Percentiles rank a stretch among this genome's conserved stretches.
phyloP scores from a whole-genome alignment of 2,888 invertebrate genomes.

The Eupeodes luniger region DNA sequence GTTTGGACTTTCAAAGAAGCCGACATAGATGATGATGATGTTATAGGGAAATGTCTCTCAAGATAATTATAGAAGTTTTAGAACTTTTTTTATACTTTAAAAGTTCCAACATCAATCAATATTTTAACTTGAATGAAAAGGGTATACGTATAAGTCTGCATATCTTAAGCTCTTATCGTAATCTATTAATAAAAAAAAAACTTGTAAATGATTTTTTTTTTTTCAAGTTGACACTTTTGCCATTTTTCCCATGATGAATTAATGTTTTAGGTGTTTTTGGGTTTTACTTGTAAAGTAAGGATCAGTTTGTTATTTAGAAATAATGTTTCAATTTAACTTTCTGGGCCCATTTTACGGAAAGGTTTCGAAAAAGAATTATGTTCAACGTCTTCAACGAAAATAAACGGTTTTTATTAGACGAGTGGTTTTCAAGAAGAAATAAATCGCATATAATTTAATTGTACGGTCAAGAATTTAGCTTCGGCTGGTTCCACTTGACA shows the following conservation, averaged over 20 bases:
- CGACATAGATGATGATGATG: constrained; percentile 20
- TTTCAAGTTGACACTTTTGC: background rate
- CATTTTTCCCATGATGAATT: constrained; percentile 1
- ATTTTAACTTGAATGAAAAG: background rate
- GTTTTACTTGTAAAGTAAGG: too few relatives aligned
- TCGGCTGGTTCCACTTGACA: too few relatives aligned
- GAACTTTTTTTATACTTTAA: background rate
- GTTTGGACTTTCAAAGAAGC: constrained; percentile 14
- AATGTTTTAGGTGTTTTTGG: too few relatives aligned
- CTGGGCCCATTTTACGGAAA: too few relatives aligned
- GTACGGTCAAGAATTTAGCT: too few relatives aligned
- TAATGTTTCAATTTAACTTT: too few relatives aligned
- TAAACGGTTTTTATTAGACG: too few relatives aligned
- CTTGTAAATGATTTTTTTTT: background rate
- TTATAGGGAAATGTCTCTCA: constrained; percentile 43
- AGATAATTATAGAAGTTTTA: constrained; percentile 60
- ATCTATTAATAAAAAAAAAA: constrained; percentile 9
- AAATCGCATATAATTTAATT: too few relatives aligned
- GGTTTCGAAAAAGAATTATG: too few relatives aligned
- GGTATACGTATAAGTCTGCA: background rate
- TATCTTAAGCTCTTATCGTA: background rate
- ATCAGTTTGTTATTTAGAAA: too few relatives aligned
- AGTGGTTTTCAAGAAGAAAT: too few relatives aligned
- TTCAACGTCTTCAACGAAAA: too few relatives aligned
- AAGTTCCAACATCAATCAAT: constrained; percentile 20